phyloP scores from a whole-genome alignment of 2,113 vertebrate species.

The Psilopsiagon aymara region DNA sequence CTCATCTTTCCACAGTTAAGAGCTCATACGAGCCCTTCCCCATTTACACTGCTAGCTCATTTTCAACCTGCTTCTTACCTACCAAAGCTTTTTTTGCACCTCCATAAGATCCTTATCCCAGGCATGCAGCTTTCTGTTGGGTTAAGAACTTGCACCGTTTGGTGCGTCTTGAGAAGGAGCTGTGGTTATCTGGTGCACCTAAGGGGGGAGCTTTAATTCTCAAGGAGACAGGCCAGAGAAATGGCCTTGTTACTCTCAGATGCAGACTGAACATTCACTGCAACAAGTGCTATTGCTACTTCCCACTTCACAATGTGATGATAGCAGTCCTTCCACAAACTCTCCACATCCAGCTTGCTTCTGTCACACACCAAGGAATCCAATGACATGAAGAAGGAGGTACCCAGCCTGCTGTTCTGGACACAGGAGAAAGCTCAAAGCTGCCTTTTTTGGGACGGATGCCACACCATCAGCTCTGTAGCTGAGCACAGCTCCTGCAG shows the following conservation, averaged over 20 bases:
- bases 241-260: neutral
- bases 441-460: neutral
- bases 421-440: neutral
- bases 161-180: neutral
- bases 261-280: neutral
- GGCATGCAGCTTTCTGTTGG: neutral
- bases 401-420: rapidly evolving
- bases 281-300: neutral
- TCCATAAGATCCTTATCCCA: neutral
- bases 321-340: rapidly evolving
- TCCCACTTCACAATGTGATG: rapidly evolving
- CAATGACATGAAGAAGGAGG: rapidly evolving
- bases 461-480: neutral
- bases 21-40: neutral
- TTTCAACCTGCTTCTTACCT: neutral
- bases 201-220: rapidly evolving
- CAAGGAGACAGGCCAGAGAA: neutral
- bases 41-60: neutral
- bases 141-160: neutral
- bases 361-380: neutral
- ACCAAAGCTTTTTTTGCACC: neutral
- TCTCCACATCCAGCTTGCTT: neutral
- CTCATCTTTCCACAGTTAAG: neutral
- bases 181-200: neutral
- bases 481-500: neutral